phyloP scores from a whole-genome alignment of 1,140 invertebrate species.

The Galleria mellonella region DNA sequence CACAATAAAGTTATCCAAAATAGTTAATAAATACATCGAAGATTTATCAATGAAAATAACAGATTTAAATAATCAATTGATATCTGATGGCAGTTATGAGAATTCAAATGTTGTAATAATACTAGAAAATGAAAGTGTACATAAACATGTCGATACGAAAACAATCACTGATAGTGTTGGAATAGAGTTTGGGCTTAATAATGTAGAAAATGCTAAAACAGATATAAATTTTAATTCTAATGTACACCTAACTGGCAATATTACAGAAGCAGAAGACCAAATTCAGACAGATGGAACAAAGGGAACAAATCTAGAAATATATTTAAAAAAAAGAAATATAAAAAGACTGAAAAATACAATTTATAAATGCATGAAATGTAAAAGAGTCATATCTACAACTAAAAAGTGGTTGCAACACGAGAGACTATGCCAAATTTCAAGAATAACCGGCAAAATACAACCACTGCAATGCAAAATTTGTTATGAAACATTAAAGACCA shows the following conservation, averaged over 20 bases:
- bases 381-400: conserved; percentile 16
- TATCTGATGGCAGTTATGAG: not conserved
- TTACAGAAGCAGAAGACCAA: not conserved
- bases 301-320: not conserved
- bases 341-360: not conserved
- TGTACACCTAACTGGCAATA: conserved; percentile 3
- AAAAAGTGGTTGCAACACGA: conserved; percentile 21
- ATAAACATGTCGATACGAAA: conserved; percentile 1
- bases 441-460: not conserved
- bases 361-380: conserved; percentile 17
- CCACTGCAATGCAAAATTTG: conserved; percentile 20
- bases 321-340: not conserved
- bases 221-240: too few relatives aligned
- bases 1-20: not conserved
- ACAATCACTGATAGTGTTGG: conserved; percentile 2
- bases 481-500: conserved; percentile 15
- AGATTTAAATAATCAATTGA: not conserved
- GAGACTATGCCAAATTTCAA: conserved; percentile 12
- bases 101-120: conserved; percentile 5
- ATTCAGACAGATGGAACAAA: not conserved
- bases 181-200: not conserved
- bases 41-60: conserved; percentile 1
- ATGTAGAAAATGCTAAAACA: conserved; percentile 4
- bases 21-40: not conserved
- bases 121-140: not conserved